Evolutionary conservation across 2,113 vertebrate species (phyloP).

Genomic region (Enhydra lutris): DNA sequence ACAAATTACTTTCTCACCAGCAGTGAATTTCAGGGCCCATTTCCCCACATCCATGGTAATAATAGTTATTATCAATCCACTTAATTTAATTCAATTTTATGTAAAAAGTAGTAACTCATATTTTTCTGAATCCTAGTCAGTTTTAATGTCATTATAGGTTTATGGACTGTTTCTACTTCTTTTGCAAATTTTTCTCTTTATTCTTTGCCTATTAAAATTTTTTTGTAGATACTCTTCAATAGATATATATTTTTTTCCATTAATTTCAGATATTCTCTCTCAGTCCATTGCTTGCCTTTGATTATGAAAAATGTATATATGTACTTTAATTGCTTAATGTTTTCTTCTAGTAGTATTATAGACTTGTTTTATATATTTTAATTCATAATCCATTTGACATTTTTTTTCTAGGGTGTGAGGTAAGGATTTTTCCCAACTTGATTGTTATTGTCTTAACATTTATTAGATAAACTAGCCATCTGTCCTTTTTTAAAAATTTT

Average conservation of each 20-base stretch:
- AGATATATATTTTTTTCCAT: not conserved
- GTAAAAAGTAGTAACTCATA: not conserved
- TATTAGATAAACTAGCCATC: not conserved
- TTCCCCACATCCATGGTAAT: not conserved
- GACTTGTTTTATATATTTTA: not conserved
- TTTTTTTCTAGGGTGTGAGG: not conserved
- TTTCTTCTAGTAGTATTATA: not conserved
- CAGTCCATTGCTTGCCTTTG: not conserved
- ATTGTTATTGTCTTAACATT: not conserved
- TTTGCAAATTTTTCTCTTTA: not conserved
- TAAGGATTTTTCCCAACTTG: not conserved
- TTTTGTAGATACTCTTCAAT: not conserved
- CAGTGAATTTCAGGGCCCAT: not conserved
- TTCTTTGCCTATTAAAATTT: not conserved
- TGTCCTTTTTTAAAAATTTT: not conserved
- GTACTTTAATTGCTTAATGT: not conserved
- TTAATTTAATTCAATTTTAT: not conserved
- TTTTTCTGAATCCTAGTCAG: not conserved
- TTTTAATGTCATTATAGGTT: not conserved
- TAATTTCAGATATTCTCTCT: not conserved
- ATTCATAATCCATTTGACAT: not conserved
- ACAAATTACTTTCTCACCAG: not conserved
- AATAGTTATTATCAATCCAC: not conserved
- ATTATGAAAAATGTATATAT: not conserved
- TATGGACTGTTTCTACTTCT: not conserved